A percentile compares a stretch with the other conserved stretches of the same genome.
Evolutionary conservation across 2,113 vertebrate species (phyloP).

Genomic region (Irena cyanogastra): DNA sequence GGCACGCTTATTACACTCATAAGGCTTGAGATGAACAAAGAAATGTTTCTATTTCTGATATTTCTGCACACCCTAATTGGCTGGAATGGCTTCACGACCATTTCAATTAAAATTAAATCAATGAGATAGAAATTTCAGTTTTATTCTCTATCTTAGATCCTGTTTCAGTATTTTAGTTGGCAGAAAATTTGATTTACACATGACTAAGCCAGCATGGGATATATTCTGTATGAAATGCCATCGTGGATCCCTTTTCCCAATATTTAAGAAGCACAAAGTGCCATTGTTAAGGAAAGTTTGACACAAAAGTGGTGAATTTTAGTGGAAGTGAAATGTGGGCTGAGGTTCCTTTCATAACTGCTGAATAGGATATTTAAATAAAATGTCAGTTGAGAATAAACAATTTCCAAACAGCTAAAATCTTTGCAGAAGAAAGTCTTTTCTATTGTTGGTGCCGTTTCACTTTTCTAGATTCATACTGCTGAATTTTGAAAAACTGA

Average conservation of each 20-base stretch:
- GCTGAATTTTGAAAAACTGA: background rate
- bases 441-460: background rate
- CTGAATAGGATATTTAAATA: background rate
- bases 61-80: background rate
- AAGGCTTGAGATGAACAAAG: background rate
- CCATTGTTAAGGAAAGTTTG: background rate
- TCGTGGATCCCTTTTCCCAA: background rate
- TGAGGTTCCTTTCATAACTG: background rate
- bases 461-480: background rate
- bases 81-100: background rate
- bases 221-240: background rate
- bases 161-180: background rate
- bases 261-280: background rate
- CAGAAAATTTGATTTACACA: background rate
- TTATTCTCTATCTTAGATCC: background rate
- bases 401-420: background rate
- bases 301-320: background rate
- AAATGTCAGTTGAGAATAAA: background rate
- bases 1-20: background rate
- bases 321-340: background rate
- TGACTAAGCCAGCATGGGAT: background rate
- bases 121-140: background rate
- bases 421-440: background rate
- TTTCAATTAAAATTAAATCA: background rate
- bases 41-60: background rate